Conservation (phyloP, 2,113 vertebrate species). For the Oryzias javanicus region DNA sequence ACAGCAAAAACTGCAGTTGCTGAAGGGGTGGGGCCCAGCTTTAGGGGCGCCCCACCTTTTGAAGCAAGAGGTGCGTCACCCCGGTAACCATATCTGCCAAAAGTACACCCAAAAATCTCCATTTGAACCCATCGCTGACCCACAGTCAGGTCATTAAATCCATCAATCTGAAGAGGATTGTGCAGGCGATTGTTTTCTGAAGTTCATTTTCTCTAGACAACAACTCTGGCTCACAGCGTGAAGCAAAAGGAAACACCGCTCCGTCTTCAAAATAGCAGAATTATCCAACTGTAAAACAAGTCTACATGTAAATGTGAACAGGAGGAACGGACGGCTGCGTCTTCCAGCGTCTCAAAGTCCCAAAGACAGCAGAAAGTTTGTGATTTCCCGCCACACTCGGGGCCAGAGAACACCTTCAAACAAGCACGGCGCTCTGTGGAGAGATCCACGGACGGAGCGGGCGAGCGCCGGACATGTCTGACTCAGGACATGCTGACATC, state of each 20-base stretch:
- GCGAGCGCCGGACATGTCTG: constrained; percentile 55
- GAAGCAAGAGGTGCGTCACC: constrained; percentile 92
- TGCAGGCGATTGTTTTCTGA: too few species aligned
- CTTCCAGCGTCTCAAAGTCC: too few species aligned
- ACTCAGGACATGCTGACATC: constrained; percentile 66
- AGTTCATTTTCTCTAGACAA: constrained; percentile 14
- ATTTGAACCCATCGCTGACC: constrained; percentile 79
- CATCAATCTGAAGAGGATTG: neutral
- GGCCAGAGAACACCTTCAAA: neutral
- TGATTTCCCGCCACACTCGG: too few species aligned
- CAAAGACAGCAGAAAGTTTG: constrained; percentile 1
- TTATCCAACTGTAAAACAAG: constrained; percentile 34
- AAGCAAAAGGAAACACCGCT: constrained; percentile 1
- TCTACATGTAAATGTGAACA: constrained; percentile 35
- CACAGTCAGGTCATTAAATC: neutral
- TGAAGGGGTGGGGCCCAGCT: constrained; percentile 83
- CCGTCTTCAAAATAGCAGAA: constrained; percentile 16
- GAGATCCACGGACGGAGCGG: constrained; percentile 13
- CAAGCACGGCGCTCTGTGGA: neutral
- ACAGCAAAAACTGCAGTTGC: constrained; percentile 66
- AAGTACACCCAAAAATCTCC: constrained; percentile 83
- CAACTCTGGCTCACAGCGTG: constrained; percentile 13
- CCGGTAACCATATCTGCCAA: constrained; percentile 90
- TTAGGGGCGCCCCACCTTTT: constrained; percentile 86
- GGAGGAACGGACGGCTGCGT: too few species aligned